Percentiles rank a stretch among this genome's conserved stretches.
phyloP scores from a whole-genome alignment of 1,140 invertebrate genomes.

The Cardiocondyla obscurior region DNA sequence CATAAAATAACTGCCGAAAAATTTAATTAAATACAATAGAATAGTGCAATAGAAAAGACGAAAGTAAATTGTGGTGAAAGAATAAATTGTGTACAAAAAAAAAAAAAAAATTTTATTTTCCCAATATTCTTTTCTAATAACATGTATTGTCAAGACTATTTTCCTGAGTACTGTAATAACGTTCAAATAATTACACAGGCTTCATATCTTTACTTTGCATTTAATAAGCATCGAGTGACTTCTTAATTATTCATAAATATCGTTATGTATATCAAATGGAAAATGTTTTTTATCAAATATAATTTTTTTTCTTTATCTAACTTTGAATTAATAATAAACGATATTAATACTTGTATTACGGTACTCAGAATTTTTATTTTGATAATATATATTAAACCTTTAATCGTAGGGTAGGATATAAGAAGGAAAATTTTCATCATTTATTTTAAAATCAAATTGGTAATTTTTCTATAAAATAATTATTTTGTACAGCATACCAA shows the following conservation, averaged over 20 bases:
- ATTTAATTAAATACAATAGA: neutral
- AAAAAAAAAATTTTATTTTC: slow-evolving; percentile 11
- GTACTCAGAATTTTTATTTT: neutral
- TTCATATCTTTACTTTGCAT: neutral
- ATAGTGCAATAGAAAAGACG: neutral
- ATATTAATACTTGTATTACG: neutral
- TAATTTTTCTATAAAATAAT: neutral
- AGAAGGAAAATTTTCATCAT: neutral
- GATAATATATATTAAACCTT: neutral
- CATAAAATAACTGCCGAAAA: neutral
- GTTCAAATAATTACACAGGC: no score
- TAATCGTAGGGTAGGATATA: neutral
- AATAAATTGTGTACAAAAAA: neutral
- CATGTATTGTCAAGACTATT: neutral
- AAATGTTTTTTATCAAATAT: no score
- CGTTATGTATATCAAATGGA: no score
- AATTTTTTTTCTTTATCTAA: neutral
- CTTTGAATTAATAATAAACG: neutral
- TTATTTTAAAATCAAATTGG: neutral
- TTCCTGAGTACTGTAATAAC: neutral
- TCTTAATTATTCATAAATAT: neutral
- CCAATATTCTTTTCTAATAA: neutral
- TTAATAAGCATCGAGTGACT: neutral
- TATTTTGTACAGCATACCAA: no score
- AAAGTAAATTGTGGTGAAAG: neutral